Conservation (phyloP, 37 sponge, comb jelly and placozoan genomes). For the Agelas oroides region DNA sequence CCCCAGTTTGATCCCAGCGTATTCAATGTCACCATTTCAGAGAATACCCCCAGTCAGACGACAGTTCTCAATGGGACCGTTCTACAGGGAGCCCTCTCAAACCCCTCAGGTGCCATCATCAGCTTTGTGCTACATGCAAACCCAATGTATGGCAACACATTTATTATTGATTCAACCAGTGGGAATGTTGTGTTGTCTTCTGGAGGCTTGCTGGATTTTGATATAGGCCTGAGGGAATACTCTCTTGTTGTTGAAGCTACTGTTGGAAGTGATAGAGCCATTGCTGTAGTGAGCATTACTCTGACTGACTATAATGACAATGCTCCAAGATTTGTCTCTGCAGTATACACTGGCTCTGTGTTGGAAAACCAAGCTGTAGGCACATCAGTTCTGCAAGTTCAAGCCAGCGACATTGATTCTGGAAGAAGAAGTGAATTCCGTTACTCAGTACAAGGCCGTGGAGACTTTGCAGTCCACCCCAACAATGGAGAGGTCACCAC, state of each 20-base stretch:
- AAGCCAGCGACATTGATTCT: constrained; percentile 65
- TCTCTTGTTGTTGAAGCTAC: constrained; percentile 21
- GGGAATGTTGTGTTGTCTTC: constrained; percentile 42
- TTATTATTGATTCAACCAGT: constrained; percentile 35
- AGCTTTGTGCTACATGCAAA: constrained; percentile 6
- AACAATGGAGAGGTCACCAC: constrained; percentile 49
- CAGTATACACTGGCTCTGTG: constrained; percentile 23
- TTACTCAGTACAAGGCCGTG: constrained; percentile 12
- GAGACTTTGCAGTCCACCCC: constrained; percentile 36
- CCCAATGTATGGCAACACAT: background rate
- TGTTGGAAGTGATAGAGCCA: constrained; percentile 1
- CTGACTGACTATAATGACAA: constrained; percentile 65
- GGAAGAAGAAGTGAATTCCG: constrained; percentile 26
- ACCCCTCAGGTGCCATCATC: background rate
- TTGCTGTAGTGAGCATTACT: constrained; percentile 24
- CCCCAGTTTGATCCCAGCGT: constrained; percentile 34
- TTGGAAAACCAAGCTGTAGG: constrained; percentile 46
- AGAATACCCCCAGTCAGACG: constrained; percentile 18
- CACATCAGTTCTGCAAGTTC: constrained; percentile 27
- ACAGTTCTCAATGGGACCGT: constrained; percentile 37
- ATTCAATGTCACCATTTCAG: constrained; percentile 46
- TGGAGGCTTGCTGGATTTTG: constrained; percentile 49
- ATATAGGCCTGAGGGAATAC: constrained; percentile 38
- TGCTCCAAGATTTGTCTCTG: constrained; percentile 39
- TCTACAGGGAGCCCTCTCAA: constrained; percentile 8